phyloP scores from a whole-genome alignment of 30 jellyfish, hydroid and myxozoan genomes.

The Hydractinia symbiolongicarpus region DNA sequence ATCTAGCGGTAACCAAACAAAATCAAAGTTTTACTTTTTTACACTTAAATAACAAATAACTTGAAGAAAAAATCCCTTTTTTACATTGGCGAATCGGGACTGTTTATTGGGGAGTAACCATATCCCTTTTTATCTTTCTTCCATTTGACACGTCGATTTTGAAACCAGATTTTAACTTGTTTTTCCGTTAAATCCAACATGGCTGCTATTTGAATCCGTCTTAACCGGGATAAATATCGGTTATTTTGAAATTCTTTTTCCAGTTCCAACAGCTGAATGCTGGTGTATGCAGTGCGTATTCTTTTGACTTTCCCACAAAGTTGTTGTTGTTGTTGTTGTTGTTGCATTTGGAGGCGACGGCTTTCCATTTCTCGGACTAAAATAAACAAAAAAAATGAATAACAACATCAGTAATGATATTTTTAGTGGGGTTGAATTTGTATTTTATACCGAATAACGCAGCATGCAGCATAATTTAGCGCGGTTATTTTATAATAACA shows the following conservation, averaged over 20 bases:
- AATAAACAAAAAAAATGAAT: neutral
- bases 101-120: conserved; percentile 28
- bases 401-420: neutral
- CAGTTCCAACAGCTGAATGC: conserved; percentile 82
- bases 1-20: no score
- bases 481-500: no score
- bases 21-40: no score
- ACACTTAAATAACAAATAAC: no score
- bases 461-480: no score
- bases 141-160: conserved; percentile 92
- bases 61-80: neutral
- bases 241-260: conserved; percentile 86
- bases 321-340: conserved; percentile 30
- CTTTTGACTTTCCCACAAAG: conserved; percentile 74
- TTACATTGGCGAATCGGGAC: conserved; percentile 30
- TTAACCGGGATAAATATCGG: conserved; percentile 78
- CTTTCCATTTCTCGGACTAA: conserved; percentile 69
- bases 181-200: conserved; percentile 86
- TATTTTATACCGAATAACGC: no score
- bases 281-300: conserved; percentile 93
- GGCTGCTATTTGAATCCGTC: conserved; percentile 95
- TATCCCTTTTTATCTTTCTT: conserved; percentile 70
- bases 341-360: conserved; percentile 53
- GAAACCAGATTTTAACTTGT: conserved; percentile 95
- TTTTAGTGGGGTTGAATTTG: no score